phyloP scores from a whole-genome alignment of 2,113 vertebrate genomes.

The Grantiella picta region DNA sequence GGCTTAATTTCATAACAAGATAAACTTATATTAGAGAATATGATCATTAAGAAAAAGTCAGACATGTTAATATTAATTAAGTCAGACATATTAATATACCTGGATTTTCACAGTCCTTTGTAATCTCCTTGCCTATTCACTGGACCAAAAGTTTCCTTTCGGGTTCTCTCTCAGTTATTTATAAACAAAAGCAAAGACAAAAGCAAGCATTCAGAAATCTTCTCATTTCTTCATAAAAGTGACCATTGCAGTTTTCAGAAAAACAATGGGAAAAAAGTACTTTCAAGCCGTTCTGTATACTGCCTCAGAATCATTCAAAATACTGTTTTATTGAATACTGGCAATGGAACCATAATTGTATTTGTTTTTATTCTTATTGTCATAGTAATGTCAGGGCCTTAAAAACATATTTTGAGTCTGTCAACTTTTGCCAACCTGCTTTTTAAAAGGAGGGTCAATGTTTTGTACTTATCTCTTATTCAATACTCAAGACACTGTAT shows the following conservation, averaged over 20 bases:
- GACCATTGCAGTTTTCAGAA: background rate
- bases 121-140: background rate
- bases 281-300: background rate
- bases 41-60: background rate
- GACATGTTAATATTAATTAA: too few relatives aligned
- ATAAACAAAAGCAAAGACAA: background rate
- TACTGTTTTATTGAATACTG: background rate
- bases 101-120: background rate
- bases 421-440: background rate
- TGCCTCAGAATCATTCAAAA: background rate
- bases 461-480: background rate
- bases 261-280: accelerated
- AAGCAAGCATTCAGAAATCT: background rate
- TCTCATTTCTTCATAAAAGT: background rate
- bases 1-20: background rate
- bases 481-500: background rate
- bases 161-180: background rate
- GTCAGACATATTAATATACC: background rate
- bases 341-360: background rate
- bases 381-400: background rate
- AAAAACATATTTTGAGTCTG: background rate
- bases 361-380: background rate
- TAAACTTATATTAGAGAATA: background rate
- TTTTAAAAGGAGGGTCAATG: background rate
- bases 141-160: background rate